Percentiles rank a stretch among this genome's conserved stretches.
Evolutionary conservation across 2,113 vertebrate genomes (phyloP).

Genomic region (Gila orcuttii): DNA sequence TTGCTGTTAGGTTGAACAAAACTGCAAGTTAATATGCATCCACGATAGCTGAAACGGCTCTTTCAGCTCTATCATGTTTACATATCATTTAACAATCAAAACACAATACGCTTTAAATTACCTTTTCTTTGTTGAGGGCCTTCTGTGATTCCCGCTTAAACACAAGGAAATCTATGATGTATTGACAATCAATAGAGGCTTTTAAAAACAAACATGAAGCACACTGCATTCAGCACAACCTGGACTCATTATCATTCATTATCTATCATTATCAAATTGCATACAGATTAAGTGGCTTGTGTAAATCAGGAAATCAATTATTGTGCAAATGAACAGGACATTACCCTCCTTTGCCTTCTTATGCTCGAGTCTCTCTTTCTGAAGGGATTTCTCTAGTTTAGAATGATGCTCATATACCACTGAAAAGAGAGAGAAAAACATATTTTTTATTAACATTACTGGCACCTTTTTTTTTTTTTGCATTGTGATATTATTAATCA

Average conservation of each 20-base stretch:
- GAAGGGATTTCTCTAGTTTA: constrained; percentile 93
- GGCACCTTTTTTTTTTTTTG: neutral
- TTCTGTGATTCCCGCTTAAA: constrained; percentile 95
- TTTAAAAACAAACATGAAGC: constrained; percentile 2
- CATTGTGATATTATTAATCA: neutral
- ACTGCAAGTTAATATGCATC: constrained; percentile 12
- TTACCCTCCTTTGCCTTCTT: constrained; percentile 97
- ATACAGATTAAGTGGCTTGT: neutral
- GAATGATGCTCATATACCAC: constrained; percentile 97
- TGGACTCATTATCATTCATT: constrained; percentile 24
- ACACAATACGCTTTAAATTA: constrained; percentile 54
- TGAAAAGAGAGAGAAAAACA: constrained; percentile 59
- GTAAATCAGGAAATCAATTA: constrained; percentile 14
- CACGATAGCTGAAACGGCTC: neutral
- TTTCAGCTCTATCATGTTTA: neutral
- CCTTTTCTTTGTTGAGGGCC: constrained; percentile 94
- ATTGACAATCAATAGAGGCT: constrained; percentile 20
- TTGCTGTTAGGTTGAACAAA: constrained; percentile 77
- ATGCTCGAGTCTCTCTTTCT: constrained; percentile 95
- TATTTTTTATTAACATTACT: neutral
- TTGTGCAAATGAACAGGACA: constrained; percentile 19
- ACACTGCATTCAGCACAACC: constrained; percentile 11
- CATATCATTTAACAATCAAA: constrained; percentile 14
- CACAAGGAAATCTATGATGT: constrained; percentile 86
- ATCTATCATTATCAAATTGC: constrained; percentile 33